Conservation (phyloP, 92 coral and sea anemone genomes). For the Porites lobata region DNA sequence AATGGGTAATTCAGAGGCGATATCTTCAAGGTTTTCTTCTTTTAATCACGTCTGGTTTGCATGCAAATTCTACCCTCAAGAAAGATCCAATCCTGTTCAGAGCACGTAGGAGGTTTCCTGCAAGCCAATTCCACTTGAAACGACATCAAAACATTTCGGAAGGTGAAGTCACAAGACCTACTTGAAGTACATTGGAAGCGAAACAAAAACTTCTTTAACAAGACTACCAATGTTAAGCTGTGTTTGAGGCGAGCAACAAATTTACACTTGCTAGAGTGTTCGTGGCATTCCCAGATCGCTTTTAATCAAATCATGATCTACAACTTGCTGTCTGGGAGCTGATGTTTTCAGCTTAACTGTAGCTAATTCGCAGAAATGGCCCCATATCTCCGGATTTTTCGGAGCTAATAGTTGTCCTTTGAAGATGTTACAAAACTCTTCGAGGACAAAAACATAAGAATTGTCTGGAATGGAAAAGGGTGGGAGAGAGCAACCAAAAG, state of each 20-base stretch:
- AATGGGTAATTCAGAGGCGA: not conserved
- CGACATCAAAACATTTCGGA: not conserved
- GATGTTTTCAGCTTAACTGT: not conserved
- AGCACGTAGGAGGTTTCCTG: not conserved
- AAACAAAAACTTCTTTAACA: not conserved
- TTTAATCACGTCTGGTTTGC: not conserved
- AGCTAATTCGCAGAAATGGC: not conserved
- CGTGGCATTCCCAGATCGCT: not conserved
- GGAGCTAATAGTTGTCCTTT: not conserved
- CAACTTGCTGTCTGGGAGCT: constrained; percentile 14
- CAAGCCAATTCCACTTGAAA: not conserved
- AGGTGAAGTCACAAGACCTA: constrained; percentile 1
- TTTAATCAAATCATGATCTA: constrained; percentile 35
- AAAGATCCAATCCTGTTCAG: no score
- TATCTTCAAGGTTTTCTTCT: not conserved
- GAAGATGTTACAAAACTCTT: constrained; percentile 1
- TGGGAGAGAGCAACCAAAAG: not conserved
- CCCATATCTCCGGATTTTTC: not conserved
- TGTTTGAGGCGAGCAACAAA: not conserved
- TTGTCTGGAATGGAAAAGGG: constrained; percentile 25
- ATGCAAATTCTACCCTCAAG: not conserved
- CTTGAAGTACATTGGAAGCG: not conserved
- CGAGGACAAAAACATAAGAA: constrained; percentile 19
- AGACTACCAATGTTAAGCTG: not conserved
- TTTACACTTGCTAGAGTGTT: not conserved